Base-by-base conservation (phyloP, 2,797 vertebrate genomes). In the Enteromius thamalakanensis region DNA sequence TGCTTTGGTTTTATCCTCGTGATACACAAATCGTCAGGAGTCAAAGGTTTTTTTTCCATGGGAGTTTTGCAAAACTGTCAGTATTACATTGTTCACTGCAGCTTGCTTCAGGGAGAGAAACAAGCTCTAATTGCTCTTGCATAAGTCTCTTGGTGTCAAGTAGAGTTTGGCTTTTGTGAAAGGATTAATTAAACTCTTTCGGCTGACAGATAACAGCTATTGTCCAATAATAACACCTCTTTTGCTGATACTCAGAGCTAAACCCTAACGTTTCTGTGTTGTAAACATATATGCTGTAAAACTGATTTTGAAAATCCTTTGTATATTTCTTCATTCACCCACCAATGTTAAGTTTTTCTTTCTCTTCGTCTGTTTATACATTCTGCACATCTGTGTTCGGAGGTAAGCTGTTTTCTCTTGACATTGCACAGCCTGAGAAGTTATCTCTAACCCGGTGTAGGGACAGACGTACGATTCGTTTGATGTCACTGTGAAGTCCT, bases 91-190 rank as follows among this genome's bases (percentile, higher is more conserved):
- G 17, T 55, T 82, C 69, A 74, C 19, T 64, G 65, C 47, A 55
- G 15, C 42, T 71, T 60, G 55, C 29, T 51, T 19, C 10, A 2
- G 19, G 2, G 72, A 74, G 26, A 65, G 45, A 65, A 40, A 40
- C 32, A 21, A 11, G 9, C 47, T 45, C 15, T 76, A 58, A 82
- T 58, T 76, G 49, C 62, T 82, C 72, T 76, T 82, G 23, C 23
- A 76, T 55, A 82, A 68, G 72, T 82, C 62, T 82, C 72, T 67
- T 15, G 60, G 60, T 82, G 72, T 82, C 72, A 42, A 76, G 47
- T 42, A 26, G 71, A 67, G 71, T 76, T 82, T 37, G 53, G 29
- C 55, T 81, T 74, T 82, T 68, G 72, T 67, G 23, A 67, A 76
- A 37, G 62, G 62, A 76, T 82, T 76, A 67, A 76, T 82, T 58